Base-by-base conservation (phyloP, 2,113 vertebrate genomes). In the Plestiodon gilberti region DNA sequence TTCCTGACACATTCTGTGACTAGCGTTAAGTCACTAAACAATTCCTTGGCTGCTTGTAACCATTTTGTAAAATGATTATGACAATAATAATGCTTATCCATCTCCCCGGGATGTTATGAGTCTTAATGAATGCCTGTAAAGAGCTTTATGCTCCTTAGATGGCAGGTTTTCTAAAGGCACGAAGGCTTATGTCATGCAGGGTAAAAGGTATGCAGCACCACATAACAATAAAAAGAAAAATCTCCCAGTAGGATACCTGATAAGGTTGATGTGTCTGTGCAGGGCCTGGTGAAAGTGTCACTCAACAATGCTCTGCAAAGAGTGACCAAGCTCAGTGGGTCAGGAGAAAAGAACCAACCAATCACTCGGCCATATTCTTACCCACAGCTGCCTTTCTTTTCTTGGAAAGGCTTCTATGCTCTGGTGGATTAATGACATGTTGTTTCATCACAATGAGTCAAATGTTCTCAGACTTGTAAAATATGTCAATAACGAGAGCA, bases 351-450 rank as follows among this genome's bases (percentile, higher is more conserved):
- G 79, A 1, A 1, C n/a, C n/a, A 85, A n/a, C 59, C 78, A 10
- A n/a, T 4, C 61, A 33, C 69, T 23, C 0, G 0, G 9, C 7
- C 62, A n/a, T 91, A 89, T 33, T 83, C 73, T 65, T 88, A 40
- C 48, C 85, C 65, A 77, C 3, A 7, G 4, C 0, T 5, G 88
- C 70, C 89, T 94, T 91, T 38, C 28, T 88, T 90, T 79, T 4
- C 52, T 87, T 83, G 69, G 94, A 78, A 64, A 76, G 87, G 87
- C 55, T 86, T 90, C 89, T 90, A 22, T 86, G 83, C 75, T 93
- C 87, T 90, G 67, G 85, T 90, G 86, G 90, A 88, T 90, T 94
- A 93, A 93, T 92, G 90, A 83, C 85, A 87, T 81, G 84, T 91
- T 86, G 30, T 89, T 93, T 95, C 73, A 85, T 86, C 89, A 93